Evolutionary conservation across 37 sponge, comb jelly and placozoan genomes (phyloP).

Genomic region (Crambe crambe): DNA sequence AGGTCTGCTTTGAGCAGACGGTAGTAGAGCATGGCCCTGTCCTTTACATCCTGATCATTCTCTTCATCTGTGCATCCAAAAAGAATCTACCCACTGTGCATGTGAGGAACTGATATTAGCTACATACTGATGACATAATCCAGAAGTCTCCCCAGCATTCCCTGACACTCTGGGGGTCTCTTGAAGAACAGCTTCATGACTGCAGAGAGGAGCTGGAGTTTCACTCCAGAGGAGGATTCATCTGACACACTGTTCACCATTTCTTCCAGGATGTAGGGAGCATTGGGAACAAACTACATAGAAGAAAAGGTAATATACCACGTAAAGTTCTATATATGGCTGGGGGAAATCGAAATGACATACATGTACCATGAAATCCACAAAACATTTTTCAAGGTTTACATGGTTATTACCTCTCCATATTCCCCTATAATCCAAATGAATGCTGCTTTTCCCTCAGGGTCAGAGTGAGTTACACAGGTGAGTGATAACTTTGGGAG

Average conservation of each 20-base stretch:
- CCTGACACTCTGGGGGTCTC: constrained; percentile 95
- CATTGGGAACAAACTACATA: constrained; percentile 60
- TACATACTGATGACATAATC: constrained; percentile 77
- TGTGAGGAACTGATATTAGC: neutral
- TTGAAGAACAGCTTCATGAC: constrained; percentile 96
- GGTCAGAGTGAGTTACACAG: constrained; percentile 27
- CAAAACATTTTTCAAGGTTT: neutral
- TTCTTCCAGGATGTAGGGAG: constrained; percentile 89
- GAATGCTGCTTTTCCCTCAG: constrained; percentile 83
- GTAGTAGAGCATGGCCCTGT: constrained; percentile 91
- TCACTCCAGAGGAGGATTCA: constrained; percentile 73
- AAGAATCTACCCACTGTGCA: neutral
- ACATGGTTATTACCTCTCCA: constrained; percentile 68
- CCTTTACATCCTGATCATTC: constrained; percentile 83
- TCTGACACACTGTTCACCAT: constrained; percentile 53
- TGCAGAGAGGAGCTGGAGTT: constrained; percentile 88
- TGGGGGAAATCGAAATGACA: no score
- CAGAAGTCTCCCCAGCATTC: constrained; percentile 85
- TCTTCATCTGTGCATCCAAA: constrained; percentile 68
- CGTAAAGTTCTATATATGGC: neutral
- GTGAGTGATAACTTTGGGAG: constrained; percentile 66
- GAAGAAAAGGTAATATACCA: neutral
- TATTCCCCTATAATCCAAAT: constrained; percentile 95
- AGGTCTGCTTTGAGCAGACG: constrained; percentile 78
- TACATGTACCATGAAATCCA: no score